These are phyloP conservation scores for Epizoanthus stellaris DNA, from an alignment of 92 coral and sea anemone species.

Conservation along the genomic window DNA sequence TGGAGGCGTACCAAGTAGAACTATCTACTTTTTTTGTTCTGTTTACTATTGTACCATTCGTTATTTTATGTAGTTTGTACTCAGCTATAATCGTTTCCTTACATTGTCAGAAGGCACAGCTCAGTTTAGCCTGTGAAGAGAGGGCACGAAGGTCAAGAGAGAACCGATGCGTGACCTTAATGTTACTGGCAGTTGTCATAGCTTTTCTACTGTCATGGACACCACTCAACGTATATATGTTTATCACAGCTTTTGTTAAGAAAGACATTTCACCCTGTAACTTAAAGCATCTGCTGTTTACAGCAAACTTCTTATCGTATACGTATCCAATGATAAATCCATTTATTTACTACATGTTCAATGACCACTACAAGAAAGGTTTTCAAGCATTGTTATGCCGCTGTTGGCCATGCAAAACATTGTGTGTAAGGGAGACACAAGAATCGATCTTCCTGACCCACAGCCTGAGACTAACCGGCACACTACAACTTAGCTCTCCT, in stretches of 20 bases:
- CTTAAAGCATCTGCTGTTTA: neutral
- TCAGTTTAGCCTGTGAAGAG: constrained; percentile 34
- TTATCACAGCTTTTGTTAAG: neutral
- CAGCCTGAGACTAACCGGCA: constrained; percentile 4
- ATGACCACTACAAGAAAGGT: constrained; percentile 38
- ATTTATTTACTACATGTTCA: constrained; percentile 26
- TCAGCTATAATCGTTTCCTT: constrained; percentile 41
- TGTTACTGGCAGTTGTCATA: constrained; percentile 41
- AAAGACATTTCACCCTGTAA: neutral
- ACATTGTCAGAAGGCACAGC: neutral
- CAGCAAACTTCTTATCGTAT: constrained; percentile 16
- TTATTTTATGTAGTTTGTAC: constrained; percentile 37
- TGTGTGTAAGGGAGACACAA: neutral
- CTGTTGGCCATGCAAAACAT: neutral
- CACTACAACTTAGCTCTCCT: constrained; percentile 8
- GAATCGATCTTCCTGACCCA: neutral
- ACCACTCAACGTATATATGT: constrained; percentile 29
- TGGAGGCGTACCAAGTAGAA: neutral
- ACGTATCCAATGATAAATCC: constrained; percentile 30
- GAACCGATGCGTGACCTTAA: constrained; percentile 50
- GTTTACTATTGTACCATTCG: constrained; percentile 44
- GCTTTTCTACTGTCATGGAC: constrained; percentile 49
- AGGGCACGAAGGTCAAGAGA: constrained; percentile 46
- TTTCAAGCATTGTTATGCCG: constrained; percentile 2
- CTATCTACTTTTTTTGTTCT: constrained; percentile 19